These are phyloP conservation scores for Oxygymnocypris stewartii DNA, from an alignment of 2,113 vertebrate genomes.

Conservation along the genomic window DNA sequence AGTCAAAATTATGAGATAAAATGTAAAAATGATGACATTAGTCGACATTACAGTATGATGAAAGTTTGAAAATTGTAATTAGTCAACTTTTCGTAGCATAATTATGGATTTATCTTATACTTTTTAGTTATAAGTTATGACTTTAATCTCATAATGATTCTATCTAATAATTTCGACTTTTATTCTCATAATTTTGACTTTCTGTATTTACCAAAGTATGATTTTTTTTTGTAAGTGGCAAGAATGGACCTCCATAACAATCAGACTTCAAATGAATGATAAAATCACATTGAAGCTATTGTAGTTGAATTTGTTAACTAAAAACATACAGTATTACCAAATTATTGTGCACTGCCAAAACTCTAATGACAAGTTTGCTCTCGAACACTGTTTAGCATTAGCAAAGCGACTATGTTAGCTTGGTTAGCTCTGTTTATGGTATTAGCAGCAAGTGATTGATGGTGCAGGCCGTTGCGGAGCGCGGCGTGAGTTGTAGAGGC, in stretches of 20 bases:
- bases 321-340: not conserved
- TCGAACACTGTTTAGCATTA: not conserved
- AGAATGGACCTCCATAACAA: not conserved
- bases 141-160: not conserved
- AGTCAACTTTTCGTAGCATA: not conserved
- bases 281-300: not conserved
- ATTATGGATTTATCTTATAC: not conserved
- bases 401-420: not conserved
- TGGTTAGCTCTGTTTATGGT: constrained; percentile 31
- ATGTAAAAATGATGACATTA: not conserved
- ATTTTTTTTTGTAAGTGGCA: not conserved
- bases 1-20: not conserved
- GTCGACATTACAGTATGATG: not conserved
- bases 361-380: not conserved
- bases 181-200: not conserved
- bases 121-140: not conserved
- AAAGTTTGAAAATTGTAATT: not conserved
- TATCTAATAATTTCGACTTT: not conserved
- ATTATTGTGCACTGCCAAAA: not conserved
- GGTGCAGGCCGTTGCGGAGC: constrained; percentile 66
- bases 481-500: constrained; percentile 74
- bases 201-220: not conserved
- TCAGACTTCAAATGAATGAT: not conserved
- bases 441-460: constrained; percentile 72
- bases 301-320: not conserved